A percentile compares a stretch with the other conserved stretches of the same genome.
These are phyloP conservation scores for Lypha dubia DNA, from an alignment of 2,888 invertebrate species.

Conservation along the genomic window DNA sequence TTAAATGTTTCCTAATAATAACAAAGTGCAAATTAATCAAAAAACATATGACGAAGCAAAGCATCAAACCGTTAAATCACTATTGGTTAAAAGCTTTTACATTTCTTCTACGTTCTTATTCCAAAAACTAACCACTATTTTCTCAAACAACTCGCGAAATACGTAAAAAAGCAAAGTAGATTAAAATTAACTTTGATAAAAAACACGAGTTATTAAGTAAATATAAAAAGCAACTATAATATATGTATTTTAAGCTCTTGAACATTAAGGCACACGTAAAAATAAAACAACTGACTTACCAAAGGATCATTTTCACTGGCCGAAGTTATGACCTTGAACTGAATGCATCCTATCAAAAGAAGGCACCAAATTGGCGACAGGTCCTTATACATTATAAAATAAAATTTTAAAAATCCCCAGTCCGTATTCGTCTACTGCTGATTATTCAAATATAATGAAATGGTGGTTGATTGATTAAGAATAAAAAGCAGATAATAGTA, in stretches of 20 bases:
- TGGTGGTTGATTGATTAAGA: neutral
- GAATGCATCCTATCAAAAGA: conserved; percentile 61
- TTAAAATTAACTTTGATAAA: neutral
- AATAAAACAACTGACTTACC: conserved; percentile 41
- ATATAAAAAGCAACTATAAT: no score
- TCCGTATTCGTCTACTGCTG: conserved; percentile 7
- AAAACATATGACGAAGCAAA: conserved; percentile 71
- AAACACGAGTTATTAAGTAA: no score
- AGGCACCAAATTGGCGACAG: conserved; percentile 65
- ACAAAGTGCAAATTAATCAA: conserved; percentile 59
- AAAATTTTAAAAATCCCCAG: neutral
- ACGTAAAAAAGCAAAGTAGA: neutral
- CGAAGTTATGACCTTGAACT: conserved; percentile 61
- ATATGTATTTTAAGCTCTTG: neutral
- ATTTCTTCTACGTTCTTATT: neutral
- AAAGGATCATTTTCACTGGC: conserved; percentile 56
- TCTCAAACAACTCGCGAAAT: neutral
- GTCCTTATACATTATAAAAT: conserved; percentile 33
- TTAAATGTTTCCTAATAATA: no score
- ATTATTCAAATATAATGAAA: conserved; percentile 1
- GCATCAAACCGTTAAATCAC: conserved; percentile 43
- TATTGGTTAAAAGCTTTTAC: neutral
- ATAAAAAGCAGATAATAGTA: neutral
- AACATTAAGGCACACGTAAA: neutral
- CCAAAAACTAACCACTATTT: neutral